These are phyloP conservation scores for Polyommatus iphigenia DNA, from an alignment of 2,888 invertebrate species.

Conservation along the genomic window DNA sequence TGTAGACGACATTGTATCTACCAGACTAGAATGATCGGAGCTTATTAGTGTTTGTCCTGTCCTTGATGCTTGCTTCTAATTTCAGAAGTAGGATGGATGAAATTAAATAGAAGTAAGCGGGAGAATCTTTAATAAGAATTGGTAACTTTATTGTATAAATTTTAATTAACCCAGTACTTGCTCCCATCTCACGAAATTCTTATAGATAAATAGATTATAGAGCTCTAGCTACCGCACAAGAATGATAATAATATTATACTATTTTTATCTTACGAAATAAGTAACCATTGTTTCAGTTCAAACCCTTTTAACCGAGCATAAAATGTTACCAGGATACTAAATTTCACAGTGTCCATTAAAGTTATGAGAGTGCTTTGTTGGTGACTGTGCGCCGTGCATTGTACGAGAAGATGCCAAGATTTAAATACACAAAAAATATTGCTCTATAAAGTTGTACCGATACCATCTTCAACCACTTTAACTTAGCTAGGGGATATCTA, in stretches of 20 bases:
- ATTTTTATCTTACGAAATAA: neutral
- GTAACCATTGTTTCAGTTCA: slow-evolving; percentile 10
- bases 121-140: too few relatives aligned
- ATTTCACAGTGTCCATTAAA: slow-evolving; percentile 13
- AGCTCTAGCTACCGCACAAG: too few relatives aligned
- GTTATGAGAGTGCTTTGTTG: slow-evolving; percentile 18
- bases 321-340: neutral
- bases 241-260: too few relatives aligned
- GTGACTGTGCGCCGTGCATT: neutral
- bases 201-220: too few relatives aligned
- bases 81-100: neutral
- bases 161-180: too few relatives aligned
- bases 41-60: neutral
- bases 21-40: slow-evolving; percentile 8
- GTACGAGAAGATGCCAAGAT: neutral
- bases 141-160: too few relatives aligned
- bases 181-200: too few relatives aligned
- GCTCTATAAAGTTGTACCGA: neutral
- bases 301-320: slow-evolving; percentile 12
- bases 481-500: neutral
- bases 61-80: neutral
- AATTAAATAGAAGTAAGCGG: neutral
- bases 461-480: neutral
- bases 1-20: neutral
- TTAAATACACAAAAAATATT: neutral